A percentile compares a stretch with the other conserved stretches of the same genome.
Evolutionary conservation across 92 coral and sea anemone species (phyloP).

Genomic region (Isaurus tuberculatus): DNA sequence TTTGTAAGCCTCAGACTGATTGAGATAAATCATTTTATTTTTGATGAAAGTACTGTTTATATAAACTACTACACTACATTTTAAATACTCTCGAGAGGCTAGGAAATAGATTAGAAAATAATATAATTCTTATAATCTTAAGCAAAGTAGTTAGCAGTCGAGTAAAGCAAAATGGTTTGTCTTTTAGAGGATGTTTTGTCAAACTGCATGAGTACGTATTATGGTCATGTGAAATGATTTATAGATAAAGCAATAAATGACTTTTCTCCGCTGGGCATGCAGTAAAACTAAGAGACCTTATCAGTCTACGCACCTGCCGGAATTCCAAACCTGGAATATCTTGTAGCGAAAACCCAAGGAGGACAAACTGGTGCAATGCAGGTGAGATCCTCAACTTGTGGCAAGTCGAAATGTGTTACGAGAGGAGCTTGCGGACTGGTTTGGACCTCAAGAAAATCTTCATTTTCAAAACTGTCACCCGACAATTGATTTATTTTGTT

Average conservation of each 20-base stretch:
- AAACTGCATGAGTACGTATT: neutral
- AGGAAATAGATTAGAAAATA: neutral
- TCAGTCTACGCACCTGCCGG: conserved; percentile 28
- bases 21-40: no score
- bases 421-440: neutral
- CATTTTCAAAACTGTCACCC: neutral
- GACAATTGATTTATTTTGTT: neutral
- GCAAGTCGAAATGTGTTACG: neutral
- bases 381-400: conserved; percentile 16
- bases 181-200: neutral
- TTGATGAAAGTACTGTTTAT: neutral
- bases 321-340: conserved; percentile 41
- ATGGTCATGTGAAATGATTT: conserved; percentile 16
- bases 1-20: no score
- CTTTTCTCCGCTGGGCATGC: neutral
- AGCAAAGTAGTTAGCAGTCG: neutral
- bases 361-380: conserved; percentile 23
- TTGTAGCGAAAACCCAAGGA: conserved; percentile 47
- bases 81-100: no score
- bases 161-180: neutral
- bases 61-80: neutral
- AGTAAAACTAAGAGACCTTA: neutral
- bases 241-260: neutral
- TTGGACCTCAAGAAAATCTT: neutral
- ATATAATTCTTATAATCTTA: conserved; percentile 29